Conservation (phyloP, 23 tunicate species). For the Botrylloides violaceus region DNA sequence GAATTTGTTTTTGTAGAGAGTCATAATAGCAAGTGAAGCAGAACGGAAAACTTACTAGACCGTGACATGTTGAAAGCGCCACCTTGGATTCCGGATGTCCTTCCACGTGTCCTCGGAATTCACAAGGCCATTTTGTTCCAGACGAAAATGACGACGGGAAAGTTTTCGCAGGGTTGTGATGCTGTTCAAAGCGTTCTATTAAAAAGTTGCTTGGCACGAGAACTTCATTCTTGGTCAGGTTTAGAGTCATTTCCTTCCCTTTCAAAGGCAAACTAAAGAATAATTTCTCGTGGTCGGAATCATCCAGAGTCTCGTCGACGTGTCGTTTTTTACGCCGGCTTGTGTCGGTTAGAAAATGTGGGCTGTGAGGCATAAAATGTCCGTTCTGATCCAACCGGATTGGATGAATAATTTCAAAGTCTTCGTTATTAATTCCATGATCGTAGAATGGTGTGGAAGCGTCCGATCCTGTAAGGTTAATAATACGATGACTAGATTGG, state of each 20-base stretch:
- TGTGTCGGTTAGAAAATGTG: conserved; percentile 6
- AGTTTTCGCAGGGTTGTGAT: neutral
- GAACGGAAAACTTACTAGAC: conserved; percentile 58
- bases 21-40: neutral
- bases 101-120: conserved; percentile 65
- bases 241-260: conserved; percentile 24
- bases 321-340: conserved; percentile 20
- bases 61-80: conserved; percentile 72
- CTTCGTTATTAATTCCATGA: neutral
- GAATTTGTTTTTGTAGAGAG: neutral
- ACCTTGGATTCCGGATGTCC: conserved; percentile 48
- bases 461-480: neutral
- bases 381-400: conserved; percentile 28
- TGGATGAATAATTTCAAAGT: conserved; percentile 37
- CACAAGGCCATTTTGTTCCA: conserved; percentile 57
- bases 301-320: neutral
- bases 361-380: conserved; percentile 46
- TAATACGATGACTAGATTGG: too few species aligned
- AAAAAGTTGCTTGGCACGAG: conserved; percentile 51
- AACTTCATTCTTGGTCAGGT: conserved; percentile 40
- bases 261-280: conserved; percentile 7
- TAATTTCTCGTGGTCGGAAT: neutral
- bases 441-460: neutral
- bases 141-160: conserved; percentile 17
- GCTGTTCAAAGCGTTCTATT: conserved; percentile 32